Conservation (phyloP, 2,113 vertebrate genomes). For the Patagioenas fasciata region DNA sequence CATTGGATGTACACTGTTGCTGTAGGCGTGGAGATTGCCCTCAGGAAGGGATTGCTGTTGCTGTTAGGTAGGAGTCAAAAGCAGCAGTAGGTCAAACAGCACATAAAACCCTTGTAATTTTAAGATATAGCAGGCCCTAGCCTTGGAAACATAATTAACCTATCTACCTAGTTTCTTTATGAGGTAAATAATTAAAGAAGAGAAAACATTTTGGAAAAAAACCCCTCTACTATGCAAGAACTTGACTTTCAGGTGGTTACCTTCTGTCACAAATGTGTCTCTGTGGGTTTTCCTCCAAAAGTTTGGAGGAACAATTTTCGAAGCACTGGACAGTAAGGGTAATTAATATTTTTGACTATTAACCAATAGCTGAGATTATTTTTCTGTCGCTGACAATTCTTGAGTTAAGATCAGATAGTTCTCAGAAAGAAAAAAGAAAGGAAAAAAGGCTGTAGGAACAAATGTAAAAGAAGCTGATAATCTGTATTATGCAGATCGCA, state of each 20-base stretch:
- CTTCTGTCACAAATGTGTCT: background rate
- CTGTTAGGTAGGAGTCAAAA: background rate
- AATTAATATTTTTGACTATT: background rate
- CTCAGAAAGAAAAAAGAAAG: background rate
- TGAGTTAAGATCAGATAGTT: background rate
- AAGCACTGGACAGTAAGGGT: background rate
- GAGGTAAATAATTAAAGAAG: conserved; percentile 62
- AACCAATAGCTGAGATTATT: background rate
- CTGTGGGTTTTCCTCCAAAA: background rate
- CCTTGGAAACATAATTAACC: background rate
- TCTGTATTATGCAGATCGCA: background rate
- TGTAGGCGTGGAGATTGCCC: background rate
- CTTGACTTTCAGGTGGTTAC: background rate
- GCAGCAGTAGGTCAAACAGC: background rate
- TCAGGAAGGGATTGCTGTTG: background rate
- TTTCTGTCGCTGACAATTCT: background rate
- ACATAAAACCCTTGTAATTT: background rate
- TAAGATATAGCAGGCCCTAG: background rate
- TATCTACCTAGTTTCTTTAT: background rate
- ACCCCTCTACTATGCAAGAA: background rate
- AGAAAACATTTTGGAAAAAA: conserved; percentile 3
- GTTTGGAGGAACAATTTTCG: background rate
- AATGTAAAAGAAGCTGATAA: background rate
- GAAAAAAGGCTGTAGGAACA: background rate
- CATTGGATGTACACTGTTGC: background rate